Base-by-base conservation (phyloP, 2,113 vertebrate genomes). In the Hirundichthys speculiger region DNA sequence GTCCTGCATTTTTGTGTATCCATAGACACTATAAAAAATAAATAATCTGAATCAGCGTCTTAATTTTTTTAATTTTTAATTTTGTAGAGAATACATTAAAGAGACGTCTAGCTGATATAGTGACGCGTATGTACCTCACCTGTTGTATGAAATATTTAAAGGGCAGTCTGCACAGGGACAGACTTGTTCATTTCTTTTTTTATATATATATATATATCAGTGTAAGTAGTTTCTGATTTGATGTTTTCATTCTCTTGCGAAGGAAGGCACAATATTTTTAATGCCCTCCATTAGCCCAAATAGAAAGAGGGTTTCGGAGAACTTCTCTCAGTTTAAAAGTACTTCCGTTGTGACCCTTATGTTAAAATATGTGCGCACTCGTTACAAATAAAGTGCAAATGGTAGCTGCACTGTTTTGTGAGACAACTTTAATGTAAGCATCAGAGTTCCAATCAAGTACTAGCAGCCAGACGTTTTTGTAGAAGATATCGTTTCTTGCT, bases 41-140 rank as follows among this genome's bases (percentile, higher is more conserved):
- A 34, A 34, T 9, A 6, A 34, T 7, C 30, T 34, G 30, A 34
- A 34, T 10, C 7, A 10, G 11, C 30, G 11, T 34, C 30, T 7
- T 34, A 34, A n/a, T 75, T 53, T 50, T 79, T 43, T 79, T 60
- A 13, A 47, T 68, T 49, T 66, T 78, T 62, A 69, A 19, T 19
- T 58, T 34, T 34, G 25, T 27, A 27, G 41, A 27, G 57, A 86
- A 84, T 75, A 71, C 25, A 83, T 84, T 79, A 68, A 74, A 77
- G 65, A 41, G 49, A 86, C 78, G 57, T 73, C 20, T 47, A 5
- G 20, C 12, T 64, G 80, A 84, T 58, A 13, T 71, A 75, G 56
- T 45, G 73, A 59, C 27, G 27, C 8, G 27, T 8, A 27, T 27
- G 4, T 27, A n/a, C n/a, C 4, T 27, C 27, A 27, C 8, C 27